phyloP scores from a whole-genome alignment of 2,888 invertebrate genomes.

The Dynastes hyllus region DNA sequence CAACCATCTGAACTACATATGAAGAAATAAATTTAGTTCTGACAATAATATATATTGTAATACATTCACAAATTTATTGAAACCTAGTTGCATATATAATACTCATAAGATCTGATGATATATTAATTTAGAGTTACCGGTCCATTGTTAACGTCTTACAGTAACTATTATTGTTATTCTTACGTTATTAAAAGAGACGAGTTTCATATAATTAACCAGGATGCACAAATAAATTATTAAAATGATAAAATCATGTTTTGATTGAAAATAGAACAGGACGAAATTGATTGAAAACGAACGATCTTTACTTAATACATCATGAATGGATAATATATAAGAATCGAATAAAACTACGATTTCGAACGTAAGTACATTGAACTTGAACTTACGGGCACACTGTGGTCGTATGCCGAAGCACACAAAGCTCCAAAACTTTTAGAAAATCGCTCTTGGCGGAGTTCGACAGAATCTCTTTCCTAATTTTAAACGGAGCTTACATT shows the following conservation, averaged over 20 bases:
- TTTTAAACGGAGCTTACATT: not conserved
- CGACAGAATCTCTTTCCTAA: not conserved
- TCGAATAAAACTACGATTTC: slow-evolving; percentile 45
- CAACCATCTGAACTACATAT: too few relatives aligned
- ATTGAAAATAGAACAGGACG: not conserved
- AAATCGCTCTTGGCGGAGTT: slow-evolving; percentile 8
- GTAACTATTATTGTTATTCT: not conserved
- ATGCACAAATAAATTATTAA: not conserved
- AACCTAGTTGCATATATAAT: not conserved
- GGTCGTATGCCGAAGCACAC: slow-evolving; percentile 7
- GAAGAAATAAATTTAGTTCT: too few relatives aligned
- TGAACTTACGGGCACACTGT: slow-evolving; percentile 56
- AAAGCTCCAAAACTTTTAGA: slow-evolving; percentile 38
- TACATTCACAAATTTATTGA: too few relatives aligned
- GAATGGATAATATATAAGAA: slow-evolving; percentile 16
- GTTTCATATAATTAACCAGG: not conserved
- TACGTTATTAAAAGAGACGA: not conserved
- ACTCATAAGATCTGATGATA: not conserved
- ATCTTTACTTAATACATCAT: slow-evolving; percentile 13
- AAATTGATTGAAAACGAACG: not conserved
- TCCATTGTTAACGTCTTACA: not conserved
- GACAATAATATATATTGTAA: too few relatives aligned
- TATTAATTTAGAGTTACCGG: not conserved
- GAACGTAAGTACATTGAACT: slow-evolving; percentile 59
- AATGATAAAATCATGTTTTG: not conserved